These are phyloP conservation scores for Indicator maculatus DNA, from an alignment of 2,113 vertebrate genomes.

Conservation along the genomic window DNA sequence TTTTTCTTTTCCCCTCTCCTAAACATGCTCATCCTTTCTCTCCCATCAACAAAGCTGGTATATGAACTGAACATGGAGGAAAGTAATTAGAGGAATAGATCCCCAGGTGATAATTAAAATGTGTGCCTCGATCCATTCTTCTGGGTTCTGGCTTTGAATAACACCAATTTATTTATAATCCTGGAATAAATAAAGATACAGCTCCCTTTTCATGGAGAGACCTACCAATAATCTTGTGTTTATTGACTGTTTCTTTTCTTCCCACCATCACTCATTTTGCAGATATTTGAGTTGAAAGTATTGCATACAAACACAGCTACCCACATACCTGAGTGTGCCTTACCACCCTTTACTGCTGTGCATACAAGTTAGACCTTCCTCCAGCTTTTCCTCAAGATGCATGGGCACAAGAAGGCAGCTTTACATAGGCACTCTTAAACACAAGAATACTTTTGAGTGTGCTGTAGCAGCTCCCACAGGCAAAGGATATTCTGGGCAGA, in stretches of 20 bases:
- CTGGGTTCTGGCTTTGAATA: not conserved
- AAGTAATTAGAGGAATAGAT: not conserved
- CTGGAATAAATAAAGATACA: not conserved
- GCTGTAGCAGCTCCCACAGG: not conserved
- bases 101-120: not conserved
- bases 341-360: not conserved
- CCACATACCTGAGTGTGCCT: not conserved
- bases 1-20: rapidly evolving
- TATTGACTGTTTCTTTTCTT: not conserved
- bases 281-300: not conserved
- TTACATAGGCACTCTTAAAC: not conserved
- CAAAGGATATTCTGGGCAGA: not conserved
- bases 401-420: rapidly evolving
- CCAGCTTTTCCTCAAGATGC: not conserved
- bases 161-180: not conserved
- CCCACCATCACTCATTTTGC: not conserved
- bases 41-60: not conserved
- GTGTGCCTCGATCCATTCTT: not conserved
- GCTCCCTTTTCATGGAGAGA: not conserved
- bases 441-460: not conserved
- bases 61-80: not conserved
- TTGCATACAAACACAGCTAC: not conserved
- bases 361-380: rapidly evolving
- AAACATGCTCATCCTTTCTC: not conserved
- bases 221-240: not conserved